Evolutionary conservation across 2,113 vertebrate genomes (phyloP).

Genomic region (Hoplias malabaricus): DNA sequence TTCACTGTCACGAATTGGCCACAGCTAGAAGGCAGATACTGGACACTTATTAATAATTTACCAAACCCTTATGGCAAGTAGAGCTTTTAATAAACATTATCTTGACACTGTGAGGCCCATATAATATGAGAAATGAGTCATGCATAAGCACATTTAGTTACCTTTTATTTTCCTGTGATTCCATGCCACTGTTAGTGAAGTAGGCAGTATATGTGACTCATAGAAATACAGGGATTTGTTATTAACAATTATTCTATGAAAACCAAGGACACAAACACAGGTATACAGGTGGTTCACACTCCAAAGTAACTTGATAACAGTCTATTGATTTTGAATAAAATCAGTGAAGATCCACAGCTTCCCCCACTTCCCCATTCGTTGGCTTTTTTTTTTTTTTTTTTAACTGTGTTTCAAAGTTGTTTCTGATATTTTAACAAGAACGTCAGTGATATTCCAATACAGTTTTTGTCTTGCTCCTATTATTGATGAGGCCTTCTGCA

Average conservation of each 20-base stretch:
- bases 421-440: neutral
- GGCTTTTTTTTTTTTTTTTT: neutral
- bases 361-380: neutral
- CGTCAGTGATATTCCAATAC: neutral
- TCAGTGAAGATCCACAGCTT: neutral
- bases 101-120: neutral
- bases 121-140: neutral
- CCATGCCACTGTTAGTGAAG: neutral
- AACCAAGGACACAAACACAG: neutral
- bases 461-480: neutral
- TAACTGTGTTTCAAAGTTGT: neutral
- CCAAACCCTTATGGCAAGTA: neutral
- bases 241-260: no score
- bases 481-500: neutral
- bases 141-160: neutral
- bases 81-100: slow-evolving; percentile 28
- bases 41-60: slow-evolving; percentile 40
- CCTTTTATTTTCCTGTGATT: neutral
- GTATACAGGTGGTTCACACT: neutral
- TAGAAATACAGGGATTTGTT: neutral
- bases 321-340: neutral
- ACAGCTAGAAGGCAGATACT: slow-evolving; percentile 12
- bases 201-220: neutral
- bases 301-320: neutral
- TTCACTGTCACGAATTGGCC: slow-evolving; percentile 3